A percentile compares a stretch with the other conserved stretches of the same genome.
Conservation (phyloP, 2,797 vertebrate species). For the Pseudomugil tenellus region DNA sequence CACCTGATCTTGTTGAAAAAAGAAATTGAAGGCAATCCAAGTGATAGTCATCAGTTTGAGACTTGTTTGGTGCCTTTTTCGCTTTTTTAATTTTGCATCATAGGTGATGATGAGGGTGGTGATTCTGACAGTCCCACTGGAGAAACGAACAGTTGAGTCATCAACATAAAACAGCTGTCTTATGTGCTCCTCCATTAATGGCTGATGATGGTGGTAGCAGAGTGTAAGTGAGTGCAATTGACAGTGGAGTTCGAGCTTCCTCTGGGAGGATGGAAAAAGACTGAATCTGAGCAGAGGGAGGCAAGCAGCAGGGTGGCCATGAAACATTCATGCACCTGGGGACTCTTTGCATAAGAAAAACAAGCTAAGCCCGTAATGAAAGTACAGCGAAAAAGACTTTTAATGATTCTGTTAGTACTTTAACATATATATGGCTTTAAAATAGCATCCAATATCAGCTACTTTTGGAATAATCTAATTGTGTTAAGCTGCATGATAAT, state of each 20-base stretch:
- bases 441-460: constrained; percentile 50
- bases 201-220: constrained; percentile 61
- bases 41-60: constrained; percentile 51
- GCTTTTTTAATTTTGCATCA: constrained; percentile 45
- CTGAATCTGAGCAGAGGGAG: constrained; percentile 51
- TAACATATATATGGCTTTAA: constrained; percentile 56
- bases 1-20: constrained; percentile 12
- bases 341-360: constrained; percentile 73
- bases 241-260: constrained; percentile 66
- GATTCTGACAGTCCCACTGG: constrained; percentile 61
- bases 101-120: constrained; percentile 58
- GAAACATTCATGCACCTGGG: constrained; percentile 81
- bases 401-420: constrained; percentile 67
- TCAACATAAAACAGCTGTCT: constrained; percentile 66
- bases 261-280: constrained; percentile 54
- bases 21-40: constrained; percentile 32
- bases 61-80: constrained; percentile 52
- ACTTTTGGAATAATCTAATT: constrained; percentile 52
- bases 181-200: constrained; percentile 54
- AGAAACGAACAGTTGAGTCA: constrained; percentile 68
- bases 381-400: constrained; percentile 67
- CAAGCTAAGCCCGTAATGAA: constrained; percentile 71
- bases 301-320: constrained; percentile 71
- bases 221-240: constrained; percentile 69
- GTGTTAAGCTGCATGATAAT: constrained; percentile 40